Percentiles rank a stretch among this genome's conserved stretches.
Evolutionary conservation across 2,888 invertebrate species (phyloP).

Genomic region (Papilio protenor): DNA sequence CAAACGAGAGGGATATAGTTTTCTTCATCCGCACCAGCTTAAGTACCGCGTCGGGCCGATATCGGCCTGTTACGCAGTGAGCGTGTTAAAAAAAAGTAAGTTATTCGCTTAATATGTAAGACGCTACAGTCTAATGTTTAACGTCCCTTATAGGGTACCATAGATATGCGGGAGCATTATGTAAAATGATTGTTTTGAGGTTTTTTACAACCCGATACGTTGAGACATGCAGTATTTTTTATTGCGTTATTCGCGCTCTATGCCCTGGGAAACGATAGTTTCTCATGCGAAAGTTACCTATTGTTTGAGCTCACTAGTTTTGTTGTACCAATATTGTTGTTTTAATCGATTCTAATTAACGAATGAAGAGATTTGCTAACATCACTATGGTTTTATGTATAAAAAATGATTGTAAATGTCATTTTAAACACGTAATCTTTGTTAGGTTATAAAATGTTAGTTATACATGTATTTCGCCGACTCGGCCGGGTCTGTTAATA

Average conservation of each 20-base stretch:
- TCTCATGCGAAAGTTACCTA: slow-evolving; percentile 78
- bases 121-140: slow-evolving; percentile 16
- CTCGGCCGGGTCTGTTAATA: slow-evolving; percentile 1
- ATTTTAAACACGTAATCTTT: not conserved
- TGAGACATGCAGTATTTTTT: slow-evolving; percentile 66
- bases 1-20: no score
- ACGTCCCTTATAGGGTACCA: slow-evolving; percentile 3
- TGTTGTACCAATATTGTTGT: slow-evolving; percentile 49
- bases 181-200: slow-evolving; percentile 72
- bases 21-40: no score
- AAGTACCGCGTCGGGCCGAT: no score
- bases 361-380: no score
- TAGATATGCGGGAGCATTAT: slow-evolving; percentile 73
- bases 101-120: not conserved
- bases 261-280: slow-evolving; percentile 75
- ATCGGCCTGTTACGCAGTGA: no score
- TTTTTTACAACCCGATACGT: slow-evolving; percentile 67
- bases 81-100: not conserved
- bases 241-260: slow-evolving; percentile 64
- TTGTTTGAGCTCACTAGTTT: slow-evolving; percentile 51
- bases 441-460: not conserved
- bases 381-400: no score
- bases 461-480: slow-evolving; percentile 3
- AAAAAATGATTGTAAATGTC: no score
- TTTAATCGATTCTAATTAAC: slow-evolving; percentile 39